These are phyloP conservation scores for Plectropomus leopardus DNA, from an alignment of 2,113 vertebrate species.

Conservation along the genomic window DNA sequence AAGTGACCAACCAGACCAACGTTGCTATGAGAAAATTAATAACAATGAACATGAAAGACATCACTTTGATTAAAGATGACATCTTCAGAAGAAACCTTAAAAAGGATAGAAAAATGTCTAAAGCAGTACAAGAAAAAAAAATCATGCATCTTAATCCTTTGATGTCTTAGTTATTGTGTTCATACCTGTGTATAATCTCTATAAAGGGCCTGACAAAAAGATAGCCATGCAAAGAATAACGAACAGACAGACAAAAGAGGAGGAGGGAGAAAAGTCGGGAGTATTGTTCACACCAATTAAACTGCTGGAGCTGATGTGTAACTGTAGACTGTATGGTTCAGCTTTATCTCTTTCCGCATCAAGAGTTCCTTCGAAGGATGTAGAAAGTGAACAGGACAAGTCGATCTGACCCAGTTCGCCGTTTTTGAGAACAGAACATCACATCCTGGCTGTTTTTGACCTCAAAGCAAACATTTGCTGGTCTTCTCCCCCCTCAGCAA, in stretches of 20 bases:
- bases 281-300: constrained; percentile 51
- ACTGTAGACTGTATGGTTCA: constrained; percentile 23
- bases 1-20: not conserved
- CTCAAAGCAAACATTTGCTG: constrained; percentile 44
- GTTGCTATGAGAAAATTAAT: not conserved
- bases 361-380: constrained; percentile 21
- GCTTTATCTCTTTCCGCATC: constrained; percentile 46
- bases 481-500: constrained; percentile 25
- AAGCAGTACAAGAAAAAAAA: not conserved
- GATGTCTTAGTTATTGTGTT: constrained; percentile 20
- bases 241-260: constrained; percentile 3
- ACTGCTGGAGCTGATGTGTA: constrained; percentile 34
- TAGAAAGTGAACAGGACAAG: constrained; percentile 44
- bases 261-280: not conserved
- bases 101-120: not conserved
- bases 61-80: constrained; percentile 11
- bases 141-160: not conserved
- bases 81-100: constrained; percentile 21
- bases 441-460: constrained; percentile 48
- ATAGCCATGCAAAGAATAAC: constrained; percentile 16
- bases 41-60: constrained; percentile 17
- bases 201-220: constrained; percentile 2
- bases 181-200: constrained; percentile 2
- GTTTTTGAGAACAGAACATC: constrained; percentile 66
- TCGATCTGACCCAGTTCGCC: constrained; percentile 58